Conservation (phyloP, 1,140 invertebrate genomes). For the Bombus breviceps region DNA sequence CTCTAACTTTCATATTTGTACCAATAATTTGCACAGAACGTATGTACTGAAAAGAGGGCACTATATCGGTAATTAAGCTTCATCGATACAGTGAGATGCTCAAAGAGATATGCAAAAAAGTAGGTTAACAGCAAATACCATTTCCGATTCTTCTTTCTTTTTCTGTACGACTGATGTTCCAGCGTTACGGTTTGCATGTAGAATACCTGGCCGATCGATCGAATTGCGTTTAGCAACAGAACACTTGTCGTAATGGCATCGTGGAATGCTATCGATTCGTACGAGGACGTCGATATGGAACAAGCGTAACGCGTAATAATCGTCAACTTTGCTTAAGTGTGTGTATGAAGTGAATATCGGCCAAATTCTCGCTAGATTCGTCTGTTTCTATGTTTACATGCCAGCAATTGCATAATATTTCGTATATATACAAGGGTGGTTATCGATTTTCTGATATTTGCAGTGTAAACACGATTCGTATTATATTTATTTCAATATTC, state of each 20-base stretch:
- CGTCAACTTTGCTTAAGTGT: neutral
- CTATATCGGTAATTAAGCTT: neutral
- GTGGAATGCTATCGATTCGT: constrained; percentile 20
- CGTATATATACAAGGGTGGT: neutral
- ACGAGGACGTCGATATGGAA: neutral
- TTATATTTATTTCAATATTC: neutral
- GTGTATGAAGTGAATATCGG: neutral
- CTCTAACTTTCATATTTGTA: neutral
- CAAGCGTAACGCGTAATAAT: neutral
- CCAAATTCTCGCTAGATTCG: neutral
- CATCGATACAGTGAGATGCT: neutral
- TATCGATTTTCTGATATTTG: constrained; percentile 4
- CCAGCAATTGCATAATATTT: neutral
- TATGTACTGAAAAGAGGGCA: neutral
- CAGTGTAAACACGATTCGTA: neutral
- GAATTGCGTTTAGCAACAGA: constrained; percentile 10
- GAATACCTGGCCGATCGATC: neutral
- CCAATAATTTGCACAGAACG: neutral
- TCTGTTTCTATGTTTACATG: neutral
- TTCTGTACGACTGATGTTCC: neutral
- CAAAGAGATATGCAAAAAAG: neutral
- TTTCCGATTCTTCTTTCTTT: neutral
- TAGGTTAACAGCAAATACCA: neutral
- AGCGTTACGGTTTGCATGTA: neutral
- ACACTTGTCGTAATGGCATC: constrained; percentile 12